Base-by-base conservation (phyloP, 1,140 invertebrate genomes). In the Caenorhabditis briggsae region DNA sequence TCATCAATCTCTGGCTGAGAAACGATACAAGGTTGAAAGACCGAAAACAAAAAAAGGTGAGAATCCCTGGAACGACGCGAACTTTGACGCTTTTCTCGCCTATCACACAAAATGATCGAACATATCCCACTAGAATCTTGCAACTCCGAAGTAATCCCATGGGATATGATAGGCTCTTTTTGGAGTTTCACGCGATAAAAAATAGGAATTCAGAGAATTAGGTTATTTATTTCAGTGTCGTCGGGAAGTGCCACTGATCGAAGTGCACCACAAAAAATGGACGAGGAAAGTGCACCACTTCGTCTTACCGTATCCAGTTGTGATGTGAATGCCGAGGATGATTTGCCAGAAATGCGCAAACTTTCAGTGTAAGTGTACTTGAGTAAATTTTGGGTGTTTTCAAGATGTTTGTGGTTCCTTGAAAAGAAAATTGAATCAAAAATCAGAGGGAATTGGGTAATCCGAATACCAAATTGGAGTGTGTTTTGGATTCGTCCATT, bases 21-120 rank as follows among this genome's bases (percentile, higher is more conserved):
- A 55, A 53, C 61, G 84, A 9, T 85, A 85, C 65, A 85, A 85
- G 50, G 65, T 85, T 50, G 84, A 85, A 20, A 64, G 65, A 78
- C 84, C 84, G 65, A 85, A 78, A 78, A 78, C 70, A n/a, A 78
- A 78, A 50, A 78, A 78, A 50, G 46, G 70, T 78, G 46, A 78
- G 70, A 5, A 46, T 48, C 64, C 33, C 41, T 33, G 61, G 12
- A 59, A 41, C 23, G 82, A 83, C 56, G 82, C 48, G 43, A 53
- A 14, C 55, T 8, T 82, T 33, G 12, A 48, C 48, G 53, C 14
- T 53, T 43, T 53, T 82, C 18, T 56, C 23, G 6, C 41, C 33
- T 83, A 61, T 61, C 53, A 46, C 55, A 20, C 5, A 12, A 33
- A 61, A 53, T 33, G 59, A 50, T 84, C 83, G 16, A 16, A 61